A percentile compares a stretch with the other conserved stretches of the same genome.
phyloP scores from a whole-genome alignment of 2,113 vertebrate genomes.

The Triplophysa dalaica region DNA sequence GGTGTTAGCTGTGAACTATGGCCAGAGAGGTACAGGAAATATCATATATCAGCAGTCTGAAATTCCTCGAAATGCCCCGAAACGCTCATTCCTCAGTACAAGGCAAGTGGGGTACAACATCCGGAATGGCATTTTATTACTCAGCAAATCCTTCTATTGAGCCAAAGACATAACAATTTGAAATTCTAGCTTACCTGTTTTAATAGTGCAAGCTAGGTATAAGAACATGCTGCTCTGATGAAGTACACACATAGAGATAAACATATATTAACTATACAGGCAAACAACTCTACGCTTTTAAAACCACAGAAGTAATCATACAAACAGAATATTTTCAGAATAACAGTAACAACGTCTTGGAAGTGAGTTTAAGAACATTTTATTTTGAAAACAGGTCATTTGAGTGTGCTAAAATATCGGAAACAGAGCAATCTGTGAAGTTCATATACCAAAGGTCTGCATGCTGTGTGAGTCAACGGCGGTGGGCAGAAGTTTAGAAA shows the following conservation, averaged over 20 bases:
- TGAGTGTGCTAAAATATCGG: conserved; percentile 31
- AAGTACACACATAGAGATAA: neutral
- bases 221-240: conserved; percentile 13
- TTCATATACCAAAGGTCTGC: conserved; percentile 23
- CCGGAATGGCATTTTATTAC: conserved; percentile 44
- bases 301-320: neutral
- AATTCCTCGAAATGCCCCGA: conserved; percentile 61
- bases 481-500: conserved; percentile 39
- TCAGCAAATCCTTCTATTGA: conserved; percentile 23
- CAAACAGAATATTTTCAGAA: neutral
- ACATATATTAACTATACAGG: neutral
- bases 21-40: conserved; percentile 63
- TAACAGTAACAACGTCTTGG: neutral
- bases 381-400: neutral
- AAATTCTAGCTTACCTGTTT: neutral
- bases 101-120: conserved; percentile 44
- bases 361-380: neutral
- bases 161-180: neutral
- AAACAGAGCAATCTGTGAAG: conserved; percentile 15
- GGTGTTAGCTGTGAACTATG: conserved; percentile 51
- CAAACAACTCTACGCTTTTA: neutral
- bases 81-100: conserved; percentile 54
- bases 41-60: conserved; percentile 57
- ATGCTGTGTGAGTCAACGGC: conserved; percentile 29
- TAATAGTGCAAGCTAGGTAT: neutral